phyloP scores from a whole-genome alignment of 2,888 invertebrate species.

The Chloromyia formosa region DNA sequence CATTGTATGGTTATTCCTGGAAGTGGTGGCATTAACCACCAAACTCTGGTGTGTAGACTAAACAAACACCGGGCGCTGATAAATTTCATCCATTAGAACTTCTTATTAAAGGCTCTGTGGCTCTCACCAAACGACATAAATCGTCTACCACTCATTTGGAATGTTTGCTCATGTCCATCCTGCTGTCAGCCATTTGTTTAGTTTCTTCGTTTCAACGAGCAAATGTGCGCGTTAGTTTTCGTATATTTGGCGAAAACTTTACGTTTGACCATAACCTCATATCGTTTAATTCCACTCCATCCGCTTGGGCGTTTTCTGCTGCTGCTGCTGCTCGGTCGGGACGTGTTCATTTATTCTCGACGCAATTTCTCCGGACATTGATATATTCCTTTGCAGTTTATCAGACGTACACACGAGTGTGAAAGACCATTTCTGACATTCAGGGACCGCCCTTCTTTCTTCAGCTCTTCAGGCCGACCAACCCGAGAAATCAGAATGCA shows the following conservation, averaged over 20 bases:
- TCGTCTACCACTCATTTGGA: conserved; percentile 32
- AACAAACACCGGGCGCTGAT: background rate
- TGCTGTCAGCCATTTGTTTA: conserved; percentile 38
- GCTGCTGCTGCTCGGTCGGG: background rate
- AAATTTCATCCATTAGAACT: conserved; percentile 34
- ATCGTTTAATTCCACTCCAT: conserved; percentile 20
- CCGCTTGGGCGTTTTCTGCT: background rate
- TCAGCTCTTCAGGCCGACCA: background rate
- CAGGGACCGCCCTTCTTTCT: too few species aligned
- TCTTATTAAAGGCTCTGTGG: conserved; percentile 20
- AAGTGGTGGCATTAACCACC: too few species aligned
- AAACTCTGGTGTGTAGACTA: too few species aligned
- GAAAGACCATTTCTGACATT: too few species aligned
- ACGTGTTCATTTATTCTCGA: conserved; percentile 7
- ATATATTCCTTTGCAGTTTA: conserved; percentile 34
- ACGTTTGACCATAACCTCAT: conserved; percentile 23
- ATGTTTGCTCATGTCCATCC: conserved; percentile 42
- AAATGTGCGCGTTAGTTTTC: too few species aligned
- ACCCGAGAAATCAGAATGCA: conserved; percentile 16
- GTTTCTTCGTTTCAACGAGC: conserved; percentile 11
- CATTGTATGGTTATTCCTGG: too few species aligned
- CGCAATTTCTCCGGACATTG: conserved; percentile 29
- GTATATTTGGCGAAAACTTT: too few species aligned
- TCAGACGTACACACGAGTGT: background rate
- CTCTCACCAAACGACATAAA: conserved; percentile 29